Percentiles rank a stretch among this genome's conserved stretches.
Conservation (phyloP, 2,113 vertebrate species). For the Micromys minutus region DNA sequence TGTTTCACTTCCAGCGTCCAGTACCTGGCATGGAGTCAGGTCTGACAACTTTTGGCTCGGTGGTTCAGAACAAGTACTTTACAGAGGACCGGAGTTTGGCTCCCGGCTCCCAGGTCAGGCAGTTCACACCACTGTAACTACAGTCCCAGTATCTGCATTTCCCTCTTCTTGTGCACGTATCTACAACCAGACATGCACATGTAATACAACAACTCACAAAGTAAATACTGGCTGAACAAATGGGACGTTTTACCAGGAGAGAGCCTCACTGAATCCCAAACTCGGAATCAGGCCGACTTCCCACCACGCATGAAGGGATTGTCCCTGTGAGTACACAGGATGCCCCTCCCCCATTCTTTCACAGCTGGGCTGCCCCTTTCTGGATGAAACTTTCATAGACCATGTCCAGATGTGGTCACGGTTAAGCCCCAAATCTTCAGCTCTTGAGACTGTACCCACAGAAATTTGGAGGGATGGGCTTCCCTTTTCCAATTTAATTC, state of each 20-base stretch:
- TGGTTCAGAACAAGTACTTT: neutral
- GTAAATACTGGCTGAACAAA: neutral
- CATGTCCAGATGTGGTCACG: neutral
- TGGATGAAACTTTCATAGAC: neutral
- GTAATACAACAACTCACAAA: neutral
- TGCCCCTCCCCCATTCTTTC: neutral
- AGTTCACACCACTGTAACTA: neutral
- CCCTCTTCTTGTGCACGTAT: neutral
- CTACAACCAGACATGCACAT: neutral
- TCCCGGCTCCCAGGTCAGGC: neutral
- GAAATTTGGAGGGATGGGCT: constrained; percentile 2
- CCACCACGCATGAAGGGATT: neutral
- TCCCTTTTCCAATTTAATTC: constrained; percentile 18
- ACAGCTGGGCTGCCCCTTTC: neutral
- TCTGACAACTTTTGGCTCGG: neutral
- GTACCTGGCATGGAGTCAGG: neutral
- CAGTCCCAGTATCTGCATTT: no score
- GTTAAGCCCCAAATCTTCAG: neutral
- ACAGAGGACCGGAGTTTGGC: neutral
- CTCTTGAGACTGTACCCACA: neutral
- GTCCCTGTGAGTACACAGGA: neutral
- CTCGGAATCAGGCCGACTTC: neutral
- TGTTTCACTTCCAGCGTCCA: neutral
- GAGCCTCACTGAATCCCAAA: neutral
- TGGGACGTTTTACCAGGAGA: neutral